These are phyloP conservation scores for Gadus chalcogrammus DNA, from an alignment of 2,113 vertebrate species.

Conservation along the genomic window DNA sequence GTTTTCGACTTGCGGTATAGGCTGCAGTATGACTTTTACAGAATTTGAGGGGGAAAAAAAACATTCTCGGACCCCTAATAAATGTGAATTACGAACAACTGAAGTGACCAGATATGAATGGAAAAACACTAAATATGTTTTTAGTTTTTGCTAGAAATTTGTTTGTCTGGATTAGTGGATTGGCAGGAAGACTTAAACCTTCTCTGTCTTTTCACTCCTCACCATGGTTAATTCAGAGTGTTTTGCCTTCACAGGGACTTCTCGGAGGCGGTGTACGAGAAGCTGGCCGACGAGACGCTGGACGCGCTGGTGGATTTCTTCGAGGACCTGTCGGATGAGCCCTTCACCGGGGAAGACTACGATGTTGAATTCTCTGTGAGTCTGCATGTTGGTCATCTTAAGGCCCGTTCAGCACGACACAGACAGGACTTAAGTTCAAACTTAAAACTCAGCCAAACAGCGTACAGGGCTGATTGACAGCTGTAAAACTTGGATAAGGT, in stretches of 20 bases:
- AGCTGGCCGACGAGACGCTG: conserved; percentile 86
- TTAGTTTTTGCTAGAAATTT: neutral
- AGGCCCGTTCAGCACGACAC: neutral
- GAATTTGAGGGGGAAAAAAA: no score
- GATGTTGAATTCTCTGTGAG: conserved; percentile 88
- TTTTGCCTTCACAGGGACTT: conserved; percentile 69
- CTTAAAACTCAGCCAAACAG: neutral
- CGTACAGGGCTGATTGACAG: neutral
- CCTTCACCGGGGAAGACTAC: conserved; percentile 80
- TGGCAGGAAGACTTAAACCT: neutral
- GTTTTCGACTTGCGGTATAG: no score
- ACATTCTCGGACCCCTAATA: no score
- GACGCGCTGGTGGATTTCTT: conserved; percentile 89
- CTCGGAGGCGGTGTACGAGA: conserved; percentile 82
- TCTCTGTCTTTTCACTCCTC: neutral
- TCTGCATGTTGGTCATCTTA: conserved; percentile 12
- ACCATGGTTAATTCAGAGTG: neutral
- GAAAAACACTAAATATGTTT: neutral
- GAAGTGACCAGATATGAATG: no score
- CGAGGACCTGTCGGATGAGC: conserved; percentile 86
- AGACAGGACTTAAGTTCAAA: no score
- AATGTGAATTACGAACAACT: no score
- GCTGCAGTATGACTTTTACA: no score
- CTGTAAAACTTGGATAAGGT: no score
- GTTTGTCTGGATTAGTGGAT: neutral